Percentiles rank a stretch among this genome's conserved stretches.
Conservation (phyloP, 2,113 vertebrate genomes). For the Periophthalmodon schlosseri region DNA sequence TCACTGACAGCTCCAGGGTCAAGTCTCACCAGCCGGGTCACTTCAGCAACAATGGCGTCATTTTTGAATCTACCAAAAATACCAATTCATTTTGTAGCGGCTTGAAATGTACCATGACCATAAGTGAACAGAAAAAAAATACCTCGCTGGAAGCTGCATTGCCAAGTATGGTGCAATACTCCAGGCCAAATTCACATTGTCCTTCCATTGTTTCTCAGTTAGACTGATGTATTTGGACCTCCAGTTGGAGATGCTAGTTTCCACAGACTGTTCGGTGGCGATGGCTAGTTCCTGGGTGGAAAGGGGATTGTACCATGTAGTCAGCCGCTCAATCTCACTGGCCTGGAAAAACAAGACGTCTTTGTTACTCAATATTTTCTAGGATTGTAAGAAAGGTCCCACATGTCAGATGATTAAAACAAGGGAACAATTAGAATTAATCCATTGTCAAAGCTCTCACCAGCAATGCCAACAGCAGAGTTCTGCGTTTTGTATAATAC, state of each 20-base stretch:
- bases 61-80: slow-evolving; percentile 89
- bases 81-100: neutral
- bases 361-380: neutral
- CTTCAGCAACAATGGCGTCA: slow-evolving; percentile 93
- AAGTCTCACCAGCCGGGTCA: slow-evolving; percentile 92
- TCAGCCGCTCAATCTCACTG: slow-evolving; percentile 94
- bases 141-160: slow-evolving; percentile 85
- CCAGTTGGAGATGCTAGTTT: slow-evolving; percentile 97
- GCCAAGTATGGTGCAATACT: slow-evolving; percentile 94
- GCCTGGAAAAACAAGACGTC: slow-evolving; percentile 75
- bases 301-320: slow-evolving; percentile 98
- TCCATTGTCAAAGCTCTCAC: slow-evolving; percentile 64
- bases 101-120: neutral
- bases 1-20: slow-evolving; percentile 95
- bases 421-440: neutral
- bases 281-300: slow-evolving; percentile 92
- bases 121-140: neutral
- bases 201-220: slow-evolving; percentile 98
- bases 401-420: neutral
- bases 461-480: slow-evolving; percentile 88
- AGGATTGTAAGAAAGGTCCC: neutral
- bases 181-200: slow-evolving; percentile 97
- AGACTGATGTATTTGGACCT: slow-evolving; percentile 95
- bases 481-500: slow-evolving; percentile 98
- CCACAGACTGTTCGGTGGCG: slow-evolving; percentile 87